Evolutionary conservation across 2,113 vertebrate species (phyloP).

Genomic region (Calyptommatus sinebrachiatus): DNA sequence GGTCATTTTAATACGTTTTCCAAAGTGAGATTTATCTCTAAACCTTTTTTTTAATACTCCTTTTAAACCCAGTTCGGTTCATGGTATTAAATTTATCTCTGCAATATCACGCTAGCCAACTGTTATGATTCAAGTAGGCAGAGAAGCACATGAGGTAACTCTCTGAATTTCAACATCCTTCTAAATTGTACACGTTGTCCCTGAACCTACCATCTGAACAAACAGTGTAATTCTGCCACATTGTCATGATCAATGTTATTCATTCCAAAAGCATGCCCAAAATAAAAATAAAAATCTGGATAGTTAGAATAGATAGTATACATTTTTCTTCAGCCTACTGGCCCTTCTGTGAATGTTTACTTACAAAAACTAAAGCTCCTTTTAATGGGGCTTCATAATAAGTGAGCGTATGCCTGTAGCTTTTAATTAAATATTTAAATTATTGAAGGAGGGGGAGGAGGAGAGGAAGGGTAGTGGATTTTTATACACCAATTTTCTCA

Average conservation of each 20-base stretch:
- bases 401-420: no score
- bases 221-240: conserved; percentile 42
- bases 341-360: background rate
- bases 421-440: no score
- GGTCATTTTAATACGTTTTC: background rate
- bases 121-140: conserved; percentile 18
- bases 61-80: background rate
- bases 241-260: background rate
- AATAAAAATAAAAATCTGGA: background rate
- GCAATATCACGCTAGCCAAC: conserved; percentile 10
- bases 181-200: conserved; percentile 41
- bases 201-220: conserved; percentile 38
- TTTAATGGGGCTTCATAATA: background rate
- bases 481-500: no score
- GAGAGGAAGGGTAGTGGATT: no score
- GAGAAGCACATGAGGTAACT: conserved; percentile 13
- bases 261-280: conserved; percentile 21
- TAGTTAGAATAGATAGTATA: background rate
- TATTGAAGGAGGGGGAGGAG: no score
- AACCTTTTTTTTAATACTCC: background rate
- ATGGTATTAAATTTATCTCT: conserved; percentile 17
- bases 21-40: conserved; percentile 21
- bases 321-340: background rate
- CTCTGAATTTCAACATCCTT: conserved; percentile 23
- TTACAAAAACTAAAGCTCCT: background rate